A percentile compares a stretch with the other conserved stretches of the same genome.
These are phyloP conservation scores for Eidolon helvum DNA, from an alignment of 2,113 vertebrate species.

Conservation along the genomic window DNA sequence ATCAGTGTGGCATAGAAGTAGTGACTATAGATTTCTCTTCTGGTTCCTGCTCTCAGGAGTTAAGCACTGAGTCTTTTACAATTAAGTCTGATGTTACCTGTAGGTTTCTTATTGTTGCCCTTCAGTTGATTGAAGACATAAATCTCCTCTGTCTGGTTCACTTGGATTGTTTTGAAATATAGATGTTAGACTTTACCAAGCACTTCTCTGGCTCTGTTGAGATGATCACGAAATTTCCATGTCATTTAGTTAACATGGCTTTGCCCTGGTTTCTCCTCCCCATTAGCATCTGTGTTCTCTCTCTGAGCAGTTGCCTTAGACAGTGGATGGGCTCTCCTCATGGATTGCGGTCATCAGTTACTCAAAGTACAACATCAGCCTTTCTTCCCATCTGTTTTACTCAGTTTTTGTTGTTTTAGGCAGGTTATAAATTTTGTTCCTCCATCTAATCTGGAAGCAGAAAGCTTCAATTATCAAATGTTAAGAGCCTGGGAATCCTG, in stretches of 20 bases:
- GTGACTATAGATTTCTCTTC: not conserved
- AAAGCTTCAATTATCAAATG: not conserved
- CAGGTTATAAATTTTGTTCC: not conserved
- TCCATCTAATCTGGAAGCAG: not conserved
- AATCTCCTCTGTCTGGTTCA: not conserved
- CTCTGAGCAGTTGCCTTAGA: not conserved
- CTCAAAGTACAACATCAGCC: not conserved
- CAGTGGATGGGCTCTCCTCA: not conserved
- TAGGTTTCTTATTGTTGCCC: not conserved
- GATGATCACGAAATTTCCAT: not conserved
- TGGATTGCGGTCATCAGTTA: not conserved
- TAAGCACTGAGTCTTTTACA: not conserved
- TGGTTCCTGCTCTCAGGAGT: not conserved
- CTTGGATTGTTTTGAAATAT: not conserved
- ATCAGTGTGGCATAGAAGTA: not conserved
- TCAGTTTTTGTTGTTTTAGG: not conserved
- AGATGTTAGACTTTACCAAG: not conserved
- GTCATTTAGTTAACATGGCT: not conserved
- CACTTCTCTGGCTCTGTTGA: not conserved
- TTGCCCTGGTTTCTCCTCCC: not conserved
- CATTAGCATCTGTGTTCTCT: not conserved
- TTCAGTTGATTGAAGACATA: not conserved
- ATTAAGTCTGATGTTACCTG: not conserved
- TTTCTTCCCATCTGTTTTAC: not conserved
- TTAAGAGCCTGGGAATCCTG: not conserved